A percentile compares a stretch with the other conserved stretches of the same genome.
These are phyloP conservation scores for Steromphala cineraria DNA, from an alignment of 2,888 invertebrate genomes.

Conservation along the genomic window DNA sequence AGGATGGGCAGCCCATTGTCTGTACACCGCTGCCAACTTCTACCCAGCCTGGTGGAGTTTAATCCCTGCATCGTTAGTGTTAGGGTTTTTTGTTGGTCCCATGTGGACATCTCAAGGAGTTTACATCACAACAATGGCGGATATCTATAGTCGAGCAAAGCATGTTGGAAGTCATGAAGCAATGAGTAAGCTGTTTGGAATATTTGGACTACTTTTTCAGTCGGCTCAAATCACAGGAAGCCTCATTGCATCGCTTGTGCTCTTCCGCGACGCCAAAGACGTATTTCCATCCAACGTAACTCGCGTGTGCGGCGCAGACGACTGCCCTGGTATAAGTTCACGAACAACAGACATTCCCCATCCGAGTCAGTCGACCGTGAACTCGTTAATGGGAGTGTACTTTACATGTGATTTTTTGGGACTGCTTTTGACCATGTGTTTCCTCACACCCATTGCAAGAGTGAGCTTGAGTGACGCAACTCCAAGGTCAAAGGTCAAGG, in stretches of 20 bases:
- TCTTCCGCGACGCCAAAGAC: slow-evolving; percentile 44
- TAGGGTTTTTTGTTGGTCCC: slow-evolving; percentile 65
- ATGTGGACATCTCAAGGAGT: slow-evolving; percentile 70
- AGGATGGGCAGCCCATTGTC: slow-evolving; percentile 55
- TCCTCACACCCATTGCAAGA: slow-evolving; percentile 53
- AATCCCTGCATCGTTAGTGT: slow-evolving; percentile 64
- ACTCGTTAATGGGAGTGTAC: slow-evolving; percentile 61
- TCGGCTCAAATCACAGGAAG: slow-evolving; percentile 64
- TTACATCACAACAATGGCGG: slow-evolving; percentile 60
- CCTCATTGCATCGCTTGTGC: slow-evolving; percentile 61
- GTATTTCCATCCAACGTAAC: slow-evolving; percentile 25
- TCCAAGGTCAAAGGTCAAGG: slow-evolving; percentile 37
- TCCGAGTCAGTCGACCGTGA: slow-evolving; percentile 51
- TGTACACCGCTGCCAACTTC: slow-evolving; percentile 65
- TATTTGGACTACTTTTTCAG: slow-evolving; percentile 61
- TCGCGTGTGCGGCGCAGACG: slow-evolving; percentile 35
- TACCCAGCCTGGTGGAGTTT: slow-evolving; percentile 63
- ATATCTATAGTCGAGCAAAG: slow-evolving; percentile 48
- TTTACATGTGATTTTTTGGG: slow-evolving; percentile 58
- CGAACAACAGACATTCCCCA: slow-evolving; percentile 46
- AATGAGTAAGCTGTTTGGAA: slow-evolving; percentile 59
- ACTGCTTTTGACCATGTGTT: slow-evolving; percentile 50
- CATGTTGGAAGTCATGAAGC: slow-evolving; percentile 44
- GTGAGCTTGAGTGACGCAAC: slow-evolving; percentile 36
- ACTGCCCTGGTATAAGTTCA: slow-evolving; percentile 36